Percentiles rank a stretch among this genome's conserved stretches.
These are phyloP conservation scores for Pseudopipra pipra DNA, from an alignment of 2,113 vertebrate genomes.

Conservation along the genomic window DNA sequence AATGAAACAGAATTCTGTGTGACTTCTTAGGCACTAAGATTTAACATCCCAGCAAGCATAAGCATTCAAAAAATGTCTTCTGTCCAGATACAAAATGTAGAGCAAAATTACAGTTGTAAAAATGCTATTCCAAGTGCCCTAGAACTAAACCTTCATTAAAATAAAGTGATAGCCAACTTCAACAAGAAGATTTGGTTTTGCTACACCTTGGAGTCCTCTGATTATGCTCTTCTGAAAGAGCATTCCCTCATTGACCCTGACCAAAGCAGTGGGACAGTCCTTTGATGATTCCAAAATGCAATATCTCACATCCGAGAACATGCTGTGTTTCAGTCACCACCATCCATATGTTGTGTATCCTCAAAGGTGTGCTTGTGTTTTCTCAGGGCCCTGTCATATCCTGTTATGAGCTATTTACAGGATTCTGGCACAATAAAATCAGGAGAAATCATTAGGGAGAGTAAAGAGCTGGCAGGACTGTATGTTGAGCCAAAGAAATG, in stretches of 20 bases:
- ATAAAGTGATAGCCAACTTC: not conserved
- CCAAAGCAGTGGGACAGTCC: not conserved
- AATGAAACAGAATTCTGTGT: not conserved
- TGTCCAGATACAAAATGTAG: not conserved
- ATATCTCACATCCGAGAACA: not conserved
- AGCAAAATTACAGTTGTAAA: not conserved
- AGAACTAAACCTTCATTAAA: not conserved
- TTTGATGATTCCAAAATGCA: not conserved
- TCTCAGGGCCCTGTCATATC: not conserved
- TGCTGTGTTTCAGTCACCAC: not conserved
- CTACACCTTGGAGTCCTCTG: not conserved
- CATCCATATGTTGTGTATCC: not conserved
- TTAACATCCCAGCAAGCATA: not conserved
- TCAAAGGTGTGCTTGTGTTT: not conserved
- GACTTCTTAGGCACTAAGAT: not conserved
- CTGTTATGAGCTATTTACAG: not conserved
- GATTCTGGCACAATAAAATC: not conserved
- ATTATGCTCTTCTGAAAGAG: not conserved
- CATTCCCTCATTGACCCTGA: not conserved
- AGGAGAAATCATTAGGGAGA: not conserved
- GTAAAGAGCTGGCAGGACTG: not conserved
- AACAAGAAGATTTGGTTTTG: not conserved
- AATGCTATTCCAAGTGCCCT: not conserved
- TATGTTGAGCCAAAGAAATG: not conserved
- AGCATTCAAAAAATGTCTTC: not conserved